These are phyloP conservation scores for Drosophila acutilabella DNA, from an alignment of 2,888 invertebrate genomes.

Conservation along the genomic window DNA sequence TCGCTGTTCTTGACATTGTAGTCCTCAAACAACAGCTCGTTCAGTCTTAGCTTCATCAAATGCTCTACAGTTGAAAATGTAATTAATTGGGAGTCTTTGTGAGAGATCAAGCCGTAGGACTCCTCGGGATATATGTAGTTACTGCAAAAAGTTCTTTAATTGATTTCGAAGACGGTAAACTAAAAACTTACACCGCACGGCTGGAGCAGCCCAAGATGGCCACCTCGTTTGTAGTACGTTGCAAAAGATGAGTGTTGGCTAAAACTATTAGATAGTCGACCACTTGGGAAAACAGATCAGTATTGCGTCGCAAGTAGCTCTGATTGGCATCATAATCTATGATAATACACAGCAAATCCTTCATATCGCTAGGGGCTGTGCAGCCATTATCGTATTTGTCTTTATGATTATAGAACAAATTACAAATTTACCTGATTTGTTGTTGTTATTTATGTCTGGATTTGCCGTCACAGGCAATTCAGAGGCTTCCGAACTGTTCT, in stretches of 20 bases:
- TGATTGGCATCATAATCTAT: constrained; percentile 2
- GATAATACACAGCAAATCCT: constrained; percentile 2
- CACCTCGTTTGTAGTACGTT: not conserved
- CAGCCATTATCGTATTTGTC: not conserved
- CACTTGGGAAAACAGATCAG: not conserved
- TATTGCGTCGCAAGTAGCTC: not conserved
- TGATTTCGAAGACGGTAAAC: not conserved
- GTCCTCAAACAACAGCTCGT: not conserved
- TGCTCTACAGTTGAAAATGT: not conserved
- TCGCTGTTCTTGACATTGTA: no score
- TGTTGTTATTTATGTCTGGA: not conserved
- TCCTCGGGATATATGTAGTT: constrained; percentile 1
- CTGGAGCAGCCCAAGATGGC: not conserved
- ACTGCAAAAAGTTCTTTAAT: not conserved
- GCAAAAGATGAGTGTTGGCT: not conserved
- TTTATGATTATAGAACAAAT: not conserved
- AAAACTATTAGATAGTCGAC: not conserved
- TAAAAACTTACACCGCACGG: not conserved
- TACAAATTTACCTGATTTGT: not conserved
- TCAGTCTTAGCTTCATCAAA: not conserved
- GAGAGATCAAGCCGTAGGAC: no score
- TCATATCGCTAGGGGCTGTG: not conserved
- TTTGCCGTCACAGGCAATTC: not conserved
- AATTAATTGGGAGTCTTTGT: not conserved
- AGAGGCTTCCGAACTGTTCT: no score